Percentiles rank a stretch among this genome's conserved stretches.
Conservation (phyloP, 2,888 invertebrate species). For the Gerosis bhagava region DNA sequence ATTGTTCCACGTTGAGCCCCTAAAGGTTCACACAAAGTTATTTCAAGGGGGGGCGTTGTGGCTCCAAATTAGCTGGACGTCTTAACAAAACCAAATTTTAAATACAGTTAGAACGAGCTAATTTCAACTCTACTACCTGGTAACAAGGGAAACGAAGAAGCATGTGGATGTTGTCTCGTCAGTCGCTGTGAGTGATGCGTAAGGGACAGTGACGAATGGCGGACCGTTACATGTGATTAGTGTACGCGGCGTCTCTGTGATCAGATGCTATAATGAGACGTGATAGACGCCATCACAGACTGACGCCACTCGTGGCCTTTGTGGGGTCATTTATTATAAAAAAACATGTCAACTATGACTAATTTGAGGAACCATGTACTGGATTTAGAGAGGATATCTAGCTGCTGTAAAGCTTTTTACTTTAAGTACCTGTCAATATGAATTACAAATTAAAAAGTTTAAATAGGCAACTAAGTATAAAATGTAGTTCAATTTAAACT, state of each 20-base stretch:
- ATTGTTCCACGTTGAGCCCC: slow-evolving; percentile 14
- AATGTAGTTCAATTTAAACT: no score
- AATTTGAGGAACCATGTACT: not conserved
- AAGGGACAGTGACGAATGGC: slow-evolving; percentile 61
- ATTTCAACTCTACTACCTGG: slow-evolving; percentile 41
- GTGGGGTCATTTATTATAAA: slow-evolving; percentile 11
- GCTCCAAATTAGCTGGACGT: slow-evolving; percentile 49
- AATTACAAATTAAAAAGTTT: no score
- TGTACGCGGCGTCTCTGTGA: slow-evolving; percentile 61
- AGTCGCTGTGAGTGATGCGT: slow-evolving; percentile 64
- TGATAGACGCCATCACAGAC: slow-evolving; percentile 46
- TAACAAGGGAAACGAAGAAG: slow-evolving; percentile 31
- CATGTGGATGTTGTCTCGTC: slow-evolving; percentile 38
- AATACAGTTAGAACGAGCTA: slow-evolving; percentile 31
- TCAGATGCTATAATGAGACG: slow-evolving; percentile 65
- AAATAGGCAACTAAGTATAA: no score
- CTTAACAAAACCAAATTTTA: slow-evolving; percentile 45
- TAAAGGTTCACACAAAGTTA: slow-evolving; percentile 5
- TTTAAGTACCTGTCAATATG: no score
- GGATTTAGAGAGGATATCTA: no score
- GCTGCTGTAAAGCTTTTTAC: no score
- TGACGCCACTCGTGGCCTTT: slow-evolving; percentile 11
- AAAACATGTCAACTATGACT: slow-evolving; percentile 11
- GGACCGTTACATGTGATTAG: slow-evolving; percentile 72
- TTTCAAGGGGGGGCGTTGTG: slow-evolving; percentile 29